phyloP scores from a whole-genome alignment of 2,113 vertebrate species.

The Mohoua ochrocephala region DNA sequence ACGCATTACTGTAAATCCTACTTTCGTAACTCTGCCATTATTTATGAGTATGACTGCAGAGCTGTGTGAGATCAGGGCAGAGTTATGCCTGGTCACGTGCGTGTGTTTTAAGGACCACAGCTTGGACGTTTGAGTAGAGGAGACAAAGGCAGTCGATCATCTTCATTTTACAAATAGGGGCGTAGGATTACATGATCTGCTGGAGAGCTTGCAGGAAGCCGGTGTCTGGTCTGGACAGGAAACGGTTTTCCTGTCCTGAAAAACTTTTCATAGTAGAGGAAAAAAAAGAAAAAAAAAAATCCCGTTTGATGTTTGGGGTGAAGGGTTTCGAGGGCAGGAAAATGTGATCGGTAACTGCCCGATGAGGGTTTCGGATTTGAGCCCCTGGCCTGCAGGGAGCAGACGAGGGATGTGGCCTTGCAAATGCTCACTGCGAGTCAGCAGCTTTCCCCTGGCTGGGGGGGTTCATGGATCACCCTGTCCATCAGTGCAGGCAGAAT shows the following conservation, averaged over 20 bases:
- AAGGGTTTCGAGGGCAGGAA: not conserved
- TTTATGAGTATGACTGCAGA: conserved; percentile 10
- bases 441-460: not conserved
- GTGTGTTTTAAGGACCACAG: not conserved
- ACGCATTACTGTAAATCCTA: conserved; percentile 50
- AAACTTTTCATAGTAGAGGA: not conserved
- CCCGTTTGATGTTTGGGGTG: not conserved
- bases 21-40: conserved; percentile 42
- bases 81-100: not conserved
- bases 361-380: not conserved
- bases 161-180: conserved; percentile 36
- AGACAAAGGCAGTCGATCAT: conserved; percentile 63
- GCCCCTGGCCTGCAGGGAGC: not conserved
- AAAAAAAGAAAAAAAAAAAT: not conserved
- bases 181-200: conserved; percentile 48
- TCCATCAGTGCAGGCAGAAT: not conserved
- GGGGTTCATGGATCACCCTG: not conserved
- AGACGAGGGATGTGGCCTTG: not conserved
- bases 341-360: not conserved
- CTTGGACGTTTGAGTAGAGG: not conserved
- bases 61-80: conserved; percentile 26
- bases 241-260: conserved; percentile 56
- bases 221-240: conserved; percentile 56
- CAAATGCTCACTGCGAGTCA: not conserved
- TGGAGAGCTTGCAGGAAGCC: conserved; percentile 39